These are phyloP conservation scores for Clistopyga incitator DNA, from an alignment of 2,888 invertebrate genomes.

Conservation along the genomic window DNA sequence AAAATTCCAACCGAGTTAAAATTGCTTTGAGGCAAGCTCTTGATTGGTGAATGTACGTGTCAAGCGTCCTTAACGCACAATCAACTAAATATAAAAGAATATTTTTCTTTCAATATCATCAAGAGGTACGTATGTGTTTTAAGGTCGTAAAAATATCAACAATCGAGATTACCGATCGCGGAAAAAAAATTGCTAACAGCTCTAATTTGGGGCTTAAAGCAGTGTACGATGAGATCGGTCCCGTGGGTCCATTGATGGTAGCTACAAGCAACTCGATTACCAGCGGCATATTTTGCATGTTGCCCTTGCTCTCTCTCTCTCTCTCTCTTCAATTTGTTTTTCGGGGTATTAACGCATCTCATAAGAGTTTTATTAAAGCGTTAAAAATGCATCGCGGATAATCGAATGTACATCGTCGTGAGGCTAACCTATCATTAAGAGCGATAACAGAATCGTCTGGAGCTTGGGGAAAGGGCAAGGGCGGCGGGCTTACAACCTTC, in stretches of 20 bases:
- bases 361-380: slow-evolving; percentile 39
- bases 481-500: no score
- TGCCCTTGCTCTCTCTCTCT: neutral
- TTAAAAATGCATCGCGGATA: slow-evolving; percentile 49
- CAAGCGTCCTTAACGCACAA: neutral
- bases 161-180: neutral
- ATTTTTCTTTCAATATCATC: neutral
- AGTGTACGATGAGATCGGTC: slow-evolving; percentile 12
- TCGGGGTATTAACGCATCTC: slow-evolving; percentile 12
- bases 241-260: slow-evolving; percentile 2
- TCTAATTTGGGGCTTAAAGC: slow-evolving; percentile 10
- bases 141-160: neutral
- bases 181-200: neutral
- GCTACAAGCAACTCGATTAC: slow-evolving; percentile 23
- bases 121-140: neutral
- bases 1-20: no score
- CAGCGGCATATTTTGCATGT: slow-evolving; percentile 20
- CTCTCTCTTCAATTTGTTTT: neutral
- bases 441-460: slow-evolving; percentile 68
- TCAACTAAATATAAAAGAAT: neutral
- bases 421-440: slow-evolving; percentile 69
- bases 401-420: slow-evolving; percentile 40
- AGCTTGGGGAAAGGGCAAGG: slow-evolving; percentile 21
- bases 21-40: no score
- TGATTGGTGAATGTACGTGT: no score